Evolutionary conservation across 2,797 vertebrate species (phyloP), one percentile per base, ranked within the genome.

Genomic region (Etheostoma nigrum): DNA sequence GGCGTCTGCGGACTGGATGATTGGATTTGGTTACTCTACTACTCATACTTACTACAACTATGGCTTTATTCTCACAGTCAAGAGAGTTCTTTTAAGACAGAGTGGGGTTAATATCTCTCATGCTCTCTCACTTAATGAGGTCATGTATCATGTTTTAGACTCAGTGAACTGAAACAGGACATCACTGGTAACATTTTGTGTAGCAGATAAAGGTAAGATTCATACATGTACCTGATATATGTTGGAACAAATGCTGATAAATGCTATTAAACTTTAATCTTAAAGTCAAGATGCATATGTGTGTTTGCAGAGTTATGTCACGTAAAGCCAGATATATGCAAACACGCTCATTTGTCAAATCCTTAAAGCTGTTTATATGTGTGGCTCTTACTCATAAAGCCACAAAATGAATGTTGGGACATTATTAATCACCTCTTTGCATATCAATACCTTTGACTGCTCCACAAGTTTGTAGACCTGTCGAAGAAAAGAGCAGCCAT

Each of bases 21-120:
- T 70, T 80, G 76, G 58, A 83, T 82, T 77, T 72, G 57, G 67
- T 79, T 85, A 72, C 15, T 58, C 15, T 21, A 30, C 3, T 21
- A 49, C 14, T 73, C 69, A 16, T 75, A 63, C 58, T 33, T 59
- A 15, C 19, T 55, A 70, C 42, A 61, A 57, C 44, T 14, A 23
- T 2, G 12, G 47, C 42, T 55, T 68, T 78, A 55, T 74, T 70
- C 68, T 77, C 61, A 54, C 21, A 21, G 57, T 11, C 0, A 9
- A 47, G 21, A 2, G 21, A 82, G 58, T 62, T 59, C 27, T 40
- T 30, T 18, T 9, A 71, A 52, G 53, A 57, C n/a, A 6, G 25
- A 12, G 54, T 18, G 16, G 51, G 18, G 64, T 33, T 12, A 18
- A 42, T 30, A 7, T 53, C 21, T 3, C 27, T 64, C 7, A 2